Base-by-base conservation (phyloP, 2,797 vertebrate genomes). In the Halcyon leucocephala region DNA sequence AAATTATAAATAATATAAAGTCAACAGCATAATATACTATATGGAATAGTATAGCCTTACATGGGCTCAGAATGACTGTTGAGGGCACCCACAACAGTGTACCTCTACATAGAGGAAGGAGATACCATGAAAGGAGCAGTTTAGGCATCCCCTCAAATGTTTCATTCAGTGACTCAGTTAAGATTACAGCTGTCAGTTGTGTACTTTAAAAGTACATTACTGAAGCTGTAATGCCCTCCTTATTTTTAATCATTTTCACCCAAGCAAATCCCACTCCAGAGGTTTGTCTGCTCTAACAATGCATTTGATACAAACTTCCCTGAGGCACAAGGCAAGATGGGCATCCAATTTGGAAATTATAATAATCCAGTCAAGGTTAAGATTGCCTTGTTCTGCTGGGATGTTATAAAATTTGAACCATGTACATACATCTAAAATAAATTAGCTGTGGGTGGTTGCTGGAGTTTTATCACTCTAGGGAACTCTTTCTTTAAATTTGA, bases 301-400 rank as follows among this genome's bases (percentile, higher is more conserved):
- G 55, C 10, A 7, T 89, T 95, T 90, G 88, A 86, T 95, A 89
- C 57, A 57, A 91, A 82, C 28, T 83, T 93, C 73, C 87, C 83
- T 33, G 28, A 92, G 80, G 81, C 67, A 76, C 51, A 61, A 83
- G 89, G 90, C 25, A 90, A 93, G 72, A 74, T 72, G 89, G 85
- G 87, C 80, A 97, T 82, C 86, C 80, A 91, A 57, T 94, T 96
- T 90, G 83, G 77, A 95, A 96, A 89, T 97, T 78, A 71, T 86
- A 92, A 95, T 90, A 95, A 94, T 86, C 78, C 77, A 84, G 78
- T 93, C 71, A 90, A 95, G 80, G 92, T 97, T 89, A 93, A 92
- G 81, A 74, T 87, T 92, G 84, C 55, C 89, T 90, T 95, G 58
- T 86, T 96, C 93, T 95, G 51, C 46, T 94, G 94, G 93, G 94